Percentiles rank a stretch among this genome's conserved stretches.
phyloP scores from a whole-genome alignment of 2,888 invertebrate species.

The Autographa pulchrina region DNA sequence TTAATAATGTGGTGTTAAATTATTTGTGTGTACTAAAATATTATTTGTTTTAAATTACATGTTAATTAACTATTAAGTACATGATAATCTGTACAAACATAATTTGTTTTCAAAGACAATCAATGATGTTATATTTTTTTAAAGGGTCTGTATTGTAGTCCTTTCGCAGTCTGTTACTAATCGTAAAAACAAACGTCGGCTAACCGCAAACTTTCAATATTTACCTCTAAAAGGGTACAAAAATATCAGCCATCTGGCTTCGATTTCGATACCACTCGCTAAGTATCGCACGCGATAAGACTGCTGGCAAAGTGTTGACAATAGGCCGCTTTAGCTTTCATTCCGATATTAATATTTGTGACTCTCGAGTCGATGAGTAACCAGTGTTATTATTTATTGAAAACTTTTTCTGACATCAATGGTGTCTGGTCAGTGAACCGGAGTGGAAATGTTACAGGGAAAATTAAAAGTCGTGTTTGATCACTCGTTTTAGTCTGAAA shows the following conservation, averaged over 20 bases:
- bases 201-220: slow-evolving; percentile 45
- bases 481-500: neutral
- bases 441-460: slow-evolving; percentile 18
- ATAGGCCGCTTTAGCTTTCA: slow-evolving; percentile 69
- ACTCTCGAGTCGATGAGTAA: slow-evolving; percentile 73
- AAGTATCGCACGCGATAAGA: slow-evolving; percentile 47
- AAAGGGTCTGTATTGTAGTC: neutral
- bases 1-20: neutral
- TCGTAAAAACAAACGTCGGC: slow-evolving; percentile 29
- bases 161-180: slow-evolving; percentile 31
- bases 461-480: slow-evolving; percentile 37
- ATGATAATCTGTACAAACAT: neutral
- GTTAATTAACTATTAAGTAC: no score
- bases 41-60: no score
- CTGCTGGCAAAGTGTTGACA: slow-evolving; percentile 51
- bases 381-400: slow-evolving; percentile 67
- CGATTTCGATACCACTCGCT: slow-evolving; percentile 50
- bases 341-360: slow-evolving; percentile 82
- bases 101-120: no score
- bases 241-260: slow-evolving; percentile 33
- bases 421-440: slow-evolving; percentile 51
- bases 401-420: slow-evolving; percentile 54
- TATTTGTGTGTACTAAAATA: neutral
- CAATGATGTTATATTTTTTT: no score
- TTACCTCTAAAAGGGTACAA: slow-evolving; percentile 38